Base-by-base conservation (phyloP, 2,797 vertebrate genomes). In the Gambelia wislizenii region DNA sequence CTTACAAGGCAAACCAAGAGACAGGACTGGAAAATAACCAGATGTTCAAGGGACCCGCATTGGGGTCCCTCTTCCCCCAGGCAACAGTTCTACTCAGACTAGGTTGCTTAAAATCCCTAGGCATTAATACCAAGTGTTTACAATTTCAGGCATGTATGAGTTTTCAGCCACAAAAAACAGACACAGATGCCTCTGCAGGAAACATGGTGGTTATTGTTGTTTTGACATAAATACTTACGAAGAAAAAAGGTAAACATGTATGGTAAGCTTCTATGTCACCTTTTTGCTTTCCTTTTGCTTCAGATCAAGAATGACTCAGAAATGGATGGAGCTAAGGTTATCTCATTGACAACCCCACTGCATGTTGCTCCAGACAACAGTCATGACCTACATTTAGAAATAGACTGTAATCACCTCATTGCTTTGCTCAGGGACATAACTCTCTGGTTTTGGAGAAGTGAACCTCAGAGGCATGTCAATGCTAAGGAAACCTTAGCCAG, bases 341-440 rank as follows among this genome's bases (percentile, higher is more conserved):
- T 67, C 25, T 47, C 33, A 49, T 79, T 76, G 42, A 64, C 27
- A 16, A 14, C 33, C 25, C 72, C 59, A 13, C 54, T 44, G 22
- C 84, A 78, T 67, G 44, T 78, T 49, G 44, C 56, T 67, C 13
- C 85, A 78, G 59, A 59, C 36, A 75, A 56, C 52, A 44, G 27
- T 22, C 75, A 61, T 78, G 85, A 78, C 74, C 85, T 86, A 86
- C 85, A 77, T 77, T 86, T 67, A 86, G 85, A 67, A 85, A 86
- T 47, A 86, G 16, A 77, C 39, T 64, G 49, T n/a, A 86, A 86
- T 86, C 74, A 86, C 54, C 12, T 86, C 85, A 86, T 67, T 69
- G 85, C 59, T 87, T 54, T 79, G 44, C 44, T 79, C 25, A 69
- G 3, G n/a, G 61, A 69, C 78, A 79, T 27, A 79, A 76, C 42